Evolutionary conservation across 1,140 invertebrate genomes (phyloP).

Genomic region (Trichomalopsis sarcophagae): DNA sequence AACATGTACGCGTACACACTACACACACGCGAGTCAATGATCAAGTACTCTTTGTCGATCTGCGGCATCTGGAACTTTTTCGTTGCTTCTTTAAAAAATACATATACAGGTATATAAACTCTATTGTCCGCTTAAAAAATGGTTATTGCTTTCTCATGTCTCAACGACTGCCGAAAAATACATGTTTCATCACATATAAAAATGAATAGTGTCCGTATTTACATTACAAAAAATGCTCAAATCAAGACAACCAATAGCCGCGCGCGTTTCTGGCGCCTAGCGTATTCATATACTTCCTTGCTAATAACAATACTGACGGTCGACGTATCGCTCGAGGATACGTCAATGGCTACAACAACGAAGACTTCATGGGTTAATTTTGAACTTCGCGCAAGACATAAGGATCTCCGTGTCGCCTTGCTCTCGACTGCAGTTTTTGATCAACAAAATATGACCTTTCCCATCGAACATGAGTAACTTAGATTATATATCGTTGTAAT

Average conservation of each 20-base stretch:
- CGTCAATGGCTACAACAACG: background rate
- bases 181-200: background rate
- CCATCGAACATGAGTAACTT: constrained; percentile 1
- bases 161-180: background rate
- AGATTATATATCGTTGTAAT: background rate
- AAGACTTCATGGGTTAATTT: constrained; percentile 12
- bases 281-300: constrained; percentile 1
- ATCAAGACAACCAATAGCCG: background rate
- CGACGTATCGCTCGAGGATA: constrained; percentile 15
- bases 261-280: background rate
- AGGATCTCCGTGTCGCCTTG: background rate
- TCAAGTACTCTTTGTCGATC: background rate
- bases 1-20: constrained; percentile 3
- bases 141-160: background rate
- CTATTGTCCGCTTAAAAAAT: background rate
- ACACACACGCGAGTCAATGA: background rate
- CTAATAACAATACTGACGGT: constrained; percentile 29
- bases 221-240: constrained; percentile 15
- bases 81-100: constrained; percentile 14
- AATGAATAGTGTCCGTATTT: background rate
- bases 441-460: background rate
- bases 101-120: background rate
- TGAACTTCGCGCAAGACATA: background rate
- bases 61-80: background rate
- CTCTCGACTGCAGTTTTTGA: background rate